phyloP scores from a whole-genome alignment of 2,797 vertebrate genomes.

The Xyrichtys novacula region DNA sequence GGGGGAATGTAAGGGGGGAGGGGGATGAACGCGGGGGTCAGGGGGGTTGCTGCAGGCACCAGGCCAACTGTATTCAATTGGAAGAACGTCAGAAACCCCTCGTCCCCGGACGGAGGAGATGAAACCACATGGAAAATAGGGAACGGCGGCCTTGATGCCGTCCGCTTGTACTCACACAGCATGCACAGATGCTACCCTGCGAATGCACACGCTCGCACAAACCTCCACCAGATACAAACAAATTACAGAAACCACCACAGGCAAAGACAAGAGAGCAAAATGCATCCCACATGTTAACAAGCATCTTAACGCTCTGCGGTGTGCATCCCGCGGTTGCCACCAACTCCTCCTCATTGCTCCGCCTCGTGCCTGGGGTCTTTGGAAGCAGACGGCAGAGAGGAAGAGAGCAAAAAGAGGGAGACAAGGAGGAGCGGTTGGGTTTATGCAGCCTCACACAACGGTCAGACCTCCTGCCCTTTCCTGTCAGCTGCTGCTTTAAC shows the following conservation, averaged over 20 bases:
- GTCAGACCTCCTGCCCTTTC: constrained; percentile 40
- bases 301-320: constrained; percentile 17
- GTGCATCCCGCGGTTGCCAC: constrained; percentile 28
- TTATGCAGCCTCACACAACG: constrained; percentile 16
- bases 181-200: constrained; percentile 70
- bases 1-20: constrained; percentile 18
- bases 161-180: constrained; percentile 45
- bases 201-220: constrained; percentile 34
- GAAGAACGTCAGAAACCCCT: constrained; percentile 50
- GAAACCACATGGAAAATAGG: constrained; percentile 67
- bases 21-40: constrained; percentile 45
- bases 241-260: constrained; percentile 46
- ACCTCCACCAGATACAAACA: constrained; percentile 56
- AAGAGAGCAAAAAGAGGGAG: constrained; percentile 9
- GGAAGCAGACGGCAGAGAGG: constrained; percentile 40
- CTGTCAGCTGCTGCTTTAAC: constrained; percentile 68
- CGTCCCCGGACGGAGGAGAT: constrained; percentile 39
- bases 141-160: constrained; percentile 48
- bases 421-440: constrained; percentile 26
- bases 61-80: constrained; percentile 64
- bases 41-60: constrained; percentile 47
- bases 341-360: constrained; percentile 24
- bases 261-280: constrained; percentile 54
- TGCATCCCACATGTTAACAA: constrained; percentile 61
- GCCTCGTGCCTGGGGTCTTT: constrained; percentile 20